Evolutionary conservation across 2,888 invertebrate genomes (phyloP), one percentile per base, ranked within the genome.

Genomic region (Tinea trinotella): DNA sequence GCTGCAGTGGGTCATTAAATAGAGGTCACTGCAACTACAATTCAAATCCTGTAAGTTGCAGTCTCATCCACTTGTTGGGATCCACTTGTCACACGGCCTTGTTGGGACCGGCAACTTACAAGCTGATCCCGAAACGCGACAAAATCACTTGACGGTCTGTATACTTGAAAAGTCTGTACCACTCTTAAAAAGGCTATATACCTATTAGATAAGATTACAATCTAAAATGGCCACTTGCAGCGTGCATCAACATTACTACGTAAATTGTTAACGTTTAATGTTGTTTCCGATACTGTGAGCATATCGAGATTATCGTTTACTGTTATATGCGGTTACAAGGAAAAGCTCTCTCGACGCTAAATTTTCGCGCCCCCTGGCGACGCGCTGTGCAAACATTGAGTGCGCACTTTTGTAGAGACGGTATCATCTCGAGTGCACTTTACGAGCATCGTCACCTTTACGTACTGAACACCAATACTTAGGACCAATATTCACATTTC

Each of bases 281-380:
- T 22, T 19, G 53, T 40, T 35, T 40, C 18, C 50, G 50, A 24
- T 50, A 50, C 20, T 24, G 19, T 17, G 18, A 17, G 24, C 50
- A 73, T 78, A 74, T 73, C 71, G 74, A 72, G 71, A 78, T 80
- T 80, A 83, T 78, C 81, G 81, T 81, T 84, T 80, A 83, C 72
- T 72, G 79, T 83, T 79, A 84, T 81, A 78, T 76, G 61, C 69
- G 68, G 72, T 70, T 76, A 84, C 84, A 83, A 76, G 83, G 82
- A 84, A 84, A 84, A 76, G 83, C 84, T 84, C 76, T 84, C 72
- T 66, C 62, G 64, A 58, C 61, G 54, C 57, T 62, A 63, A 63
- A 63, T 68, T 71, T 71, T 72, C 70, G 64, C 63, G 64, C 69
- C 66, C 66, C 67, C 68, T 67, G 59, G 57, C 56, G 57, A 62